Base-by-base conservation (phyloP, 2,113 vertebrate genomes). In the Muscicapa adusta region DNA sequence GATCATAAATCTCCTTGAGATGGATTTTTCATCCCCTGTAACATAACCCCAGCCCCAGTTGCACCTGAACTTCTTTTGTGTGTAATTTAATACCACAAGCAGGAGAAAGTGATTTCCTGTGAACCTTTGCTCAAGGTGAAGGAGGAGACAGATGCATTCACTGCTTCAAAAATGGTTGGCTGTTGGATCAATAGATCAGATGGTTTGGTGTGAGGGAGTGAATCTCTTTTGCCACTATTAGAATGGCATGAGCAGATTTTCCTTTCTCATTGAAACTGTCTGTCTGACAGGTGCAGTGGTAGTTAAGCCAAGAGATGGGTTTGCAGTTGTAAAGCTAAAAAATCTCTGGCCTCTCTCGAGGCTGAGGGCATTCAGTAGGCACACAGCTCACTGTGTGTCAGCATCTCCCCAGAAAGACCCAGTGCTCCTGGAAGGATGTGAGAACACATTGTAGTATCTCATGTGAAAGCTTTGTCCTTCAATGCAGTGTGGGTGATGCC, bases 41-140 rank as follows among this genome's bases (percentile, higher is more conserved):
- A 63, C 1, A 1, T 57, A 72, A 63, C 31, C 20, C 15, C 57
- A 38, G 25, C 33, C 54, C 80, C 45, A 54, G 65, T 58, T 57
- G 65, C 36, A 53, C 86, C 65, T 85, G 73, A 86, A 53, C 42
- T 77, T n/a, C 28, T 91, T 80, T 31, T 68, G 33, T 53, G 10
- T 79, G n/a, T 81, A 61, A 57, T 89, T 79, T 91, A 79, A 85
- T 92, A 67, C 33, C 38, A 73, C 58, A 74, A 87, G 45, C 61
- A 75, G 71, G 48, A 29, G 26, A 51, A 19, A 28, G 58, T 78
- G 62, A 38, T 89, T 79, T 85, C 50, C 77, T 79, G 58, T 65
- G 57, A 92, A 34, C 50, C 14, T 75, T 67, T 78, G 51, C 66
- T 65, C 1, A 13, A 50, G 77, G 61, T 88, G 60, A 89, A 61